phyloP scores from a whole-genome alignment of 1,140 invertebrate species.

The Bathynomus jamesi region DNA sequence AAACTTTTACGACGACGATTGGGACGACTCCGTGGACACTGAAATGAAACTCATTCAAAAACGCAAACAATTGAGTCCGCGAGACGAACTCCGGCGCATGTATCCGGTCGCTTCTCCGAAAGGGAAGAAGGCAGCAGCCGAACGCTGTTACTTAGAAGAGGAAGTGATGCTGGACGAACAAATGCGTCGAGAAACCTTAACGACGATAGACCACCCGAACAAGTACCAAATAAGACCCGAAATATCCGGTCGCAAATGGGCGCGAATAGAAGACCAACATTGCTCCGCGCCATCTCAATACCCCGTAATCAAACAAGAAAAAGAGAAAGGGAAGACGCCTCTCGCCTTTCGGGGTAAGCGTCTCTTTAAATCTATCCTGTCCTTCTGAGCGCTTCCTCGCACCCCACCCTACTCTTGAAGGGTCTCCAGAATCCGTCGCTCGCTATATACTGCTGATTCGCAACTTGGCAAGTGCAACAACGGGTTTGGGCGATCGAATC shows the following conservation, averaged over 20 bases:
- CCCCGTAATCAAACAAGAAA: conserved; percentile 16
- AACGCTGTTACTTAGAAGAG: background rate
- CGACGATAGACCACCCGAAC: background rate
- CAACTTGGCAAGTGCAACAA: background rate
- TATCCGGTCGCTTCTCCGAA: conserved; percentile 1
- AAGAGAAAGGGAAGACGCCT: conserved; percentile 21
- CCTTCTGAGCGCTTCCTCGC: conserved; percentile 11
- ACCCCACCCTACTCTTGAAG: too few relatives aligned
- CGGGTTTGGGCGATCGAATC: background rate
- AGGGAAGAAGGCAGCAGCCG: background rate
- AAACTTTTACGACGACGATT: conserved; percentile 8
- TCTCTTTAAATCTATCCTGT: conserved; percentile 34
- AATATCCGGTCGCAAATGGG: conserved; percentile 4
- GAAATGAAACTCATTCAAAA: conserved; percentile 9
- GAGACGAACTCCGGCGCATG: conserved; percentile 4
- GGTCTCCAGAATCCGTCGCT: background rate
- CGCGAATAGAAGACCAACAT: conserved; percentile 27
- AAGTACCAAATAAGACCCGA: background rate
- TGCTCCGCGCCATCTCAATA: background rate
- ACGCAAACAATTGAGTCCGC: background rate
- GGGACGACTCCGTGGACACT: background rate
- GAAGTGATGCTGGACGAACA: background rate
- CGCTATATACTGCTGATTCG: background rate
- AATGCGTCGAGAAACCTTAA: background rate
- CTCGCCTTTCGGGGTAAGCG: conserved; percentile 35